Evolutionary conservation across 2,113 vertebrate species (phyloP).

Genomic region (Gallinago undulata): DNA sequence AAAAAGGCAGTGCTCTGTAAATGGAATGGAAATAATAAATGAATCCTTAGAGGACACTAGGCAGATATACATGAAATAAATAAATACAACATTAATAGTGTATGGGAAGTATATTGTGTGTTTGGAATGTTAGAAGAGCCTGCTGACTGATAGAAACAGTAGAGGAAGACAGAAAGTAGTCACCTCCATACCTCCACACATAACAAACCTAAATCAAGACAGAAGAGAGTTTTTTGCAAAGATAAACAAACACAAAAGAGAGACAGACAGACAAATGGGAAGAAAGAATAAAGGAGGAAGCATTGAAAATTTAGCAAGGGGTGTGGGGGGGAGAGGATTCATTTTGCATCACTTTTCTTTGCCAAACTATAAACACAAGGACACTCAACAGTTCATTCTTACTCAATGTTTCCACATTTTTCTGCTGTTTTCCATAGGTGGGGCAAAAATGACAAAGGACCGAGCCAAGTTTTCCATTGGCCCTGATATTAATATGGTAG

Average conservation of each 20-base stretch:
- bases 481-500: slow-evolving; percentile 18
- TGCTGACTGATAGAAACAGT: neutral
- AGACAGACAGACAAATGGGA: neutral
- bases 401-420: slow-evolving; percentile 65
- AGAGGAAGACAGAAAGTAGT: neutral
- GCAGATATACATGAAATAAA: neutral
- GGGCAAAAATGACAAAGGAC: slow-evolving; percentile 45
- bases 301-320: slow-evolving; percentile 8
- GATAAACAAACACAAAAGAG: neutral
- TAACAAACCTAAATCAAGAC: neutral
- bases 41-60: neutral
- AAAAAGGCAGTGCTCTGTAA: neutral
- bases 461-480: slow-evolving; percentile 48
- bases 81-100: neutral
- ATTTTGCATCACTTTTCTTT: slow-evolving; percentile 38
- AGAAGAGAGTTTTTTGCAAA: neutral
- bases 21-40: neutral
- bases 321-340: neutral
- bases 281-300: slow-evolving; percentile 1
- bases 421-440: slow-evolving; percentile 64
- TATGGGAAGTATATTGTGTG: neutral
- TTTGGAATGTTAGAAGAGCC: neutral
- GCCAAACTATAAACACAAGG: slow-evolving; percentile 62
- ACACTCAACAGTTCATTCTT: slow-evolving; percentile 43
- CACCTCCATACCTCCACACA: neutral